Percentiles rank a stretch among this genome's conserved stretches.
Evolutionary conservation across 53 echinoderm and acorn worm genomes (phyloP).

Genomic region (Arbacia lixula): DNA sequence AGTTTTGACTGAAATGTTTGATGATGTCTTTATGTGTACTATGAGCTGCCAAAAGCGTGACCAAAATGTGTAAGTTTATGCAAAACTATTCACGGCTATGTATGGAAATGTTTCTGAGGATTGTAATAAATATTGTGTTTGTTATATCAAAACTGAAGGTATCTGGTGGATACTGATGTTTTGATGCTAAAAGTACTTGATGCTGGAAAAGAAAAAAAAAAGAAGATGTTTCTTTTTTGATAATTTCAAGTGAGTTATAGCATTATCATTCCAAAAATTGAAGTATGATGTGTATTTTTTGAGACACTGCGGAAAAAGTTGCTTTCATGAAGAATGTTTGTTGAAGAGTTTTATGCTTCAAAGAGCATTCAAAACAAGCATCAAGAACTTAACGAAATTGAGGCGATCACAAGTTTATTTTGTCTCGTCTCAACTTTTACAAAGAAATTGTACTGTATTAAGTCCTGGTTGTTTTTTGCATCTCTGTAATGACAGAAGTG

Average conservation of each 20-base stretch:
- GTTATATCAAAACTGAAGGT: too few species aligned
- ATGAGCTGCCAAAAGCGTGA: slow-evolving; percentile 56
- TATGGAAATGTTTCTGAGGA: slow-evolving; percentile 58
- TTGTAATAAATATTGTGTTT: neutral
- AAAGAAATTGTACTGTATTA: neutral
- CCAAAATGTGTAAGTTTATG: slow-evolving; percentile 48
- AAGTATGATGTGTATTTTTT: neutral
- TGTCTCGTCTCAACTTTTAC: too few species aligned
- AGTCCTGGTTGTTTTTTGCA: slow-evolving; percentile 40
- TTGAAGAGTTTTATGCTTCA: too few species aligned
- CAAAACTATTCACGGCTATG: slow-evolving; percentile 19
- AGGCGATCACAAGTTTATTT: slow-evolving; percentile 36
- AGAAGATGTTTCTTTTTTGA: slow-evolving; percentile 3
- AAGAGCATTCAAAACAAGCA: slow-evolving; percentile 4
- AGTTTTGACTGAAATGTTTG: slow-evolving; percentile 11
- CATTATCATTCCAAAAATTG: too few species aligned
- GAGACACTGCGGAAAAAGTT: neutral
- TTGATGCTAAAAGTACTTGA: slow-evolving; percentile 48
- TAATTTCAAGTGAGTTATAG: neutral
- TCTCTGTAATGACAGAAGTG: too few species aligned
- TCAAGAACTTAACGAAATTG: slow-evolving; percentile 20
- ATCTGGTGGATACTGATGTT: too few species aligned
- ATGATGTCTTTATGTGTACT: slow-evolving; percentile 26
- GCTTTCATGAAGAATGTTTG: too few species aligned
- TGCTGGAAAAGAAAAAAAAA: slow-evolving; percentile 27